These are phyloP conservation scores for Saccostrea glomerata DNA, from an alignment of 1,140 invertebrate genomes.

Conservation along the genomic window DNA sequence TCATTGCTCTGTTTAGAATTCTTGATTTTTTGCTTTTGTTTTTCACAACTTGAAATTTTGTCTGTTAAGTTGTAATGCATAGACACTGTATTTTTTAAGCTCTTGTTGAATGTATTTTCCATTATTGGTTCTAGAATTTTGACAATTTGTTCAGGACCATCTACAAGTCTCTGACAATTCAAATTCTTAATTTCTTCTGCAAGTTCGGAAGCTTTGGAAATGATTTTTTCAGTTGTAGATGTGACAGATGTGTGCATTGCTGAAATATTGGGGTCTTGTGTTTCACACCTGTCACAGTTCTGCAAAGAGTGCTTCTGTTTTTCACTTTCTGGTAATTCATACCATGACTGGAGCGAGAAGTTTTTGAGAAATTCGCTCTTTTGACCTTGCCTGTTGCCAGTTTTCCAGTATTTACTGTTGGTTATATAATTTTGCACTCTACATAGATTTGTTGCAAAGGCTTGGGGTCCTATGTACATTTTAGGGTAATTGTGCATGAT, in stretches of 20 bases:
- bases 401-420: background rate
- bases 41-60: background rate
- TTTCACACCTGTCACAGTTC: background rate
- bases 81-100: background rate
- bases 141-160: background rate
- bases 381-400: slow-evolving; percentile 5
- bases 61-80: background rate
- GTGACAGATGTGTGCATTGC: background rate
- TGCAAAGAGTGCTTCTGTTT: background rate
- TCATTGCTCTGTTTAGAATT: background rate
- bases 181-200: background rate
- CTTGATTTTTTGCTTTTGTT: slow-evolving; percentile 8
- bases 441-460: background rate
- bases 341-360: background rate
- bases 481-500: slow-evolving; percentile 32
- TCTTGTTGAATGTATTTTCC: background rate
- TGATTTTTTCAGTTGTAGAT: background rate
- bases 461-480: background rate
- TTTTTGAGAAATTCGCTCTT: background rate
- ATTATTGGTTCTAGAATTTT: background rate
- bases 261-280: background rate
- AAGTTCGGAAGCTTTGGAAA: background rate
- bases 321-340: slow-evolving; percentile 5
- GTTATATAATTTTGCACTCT: background rate
- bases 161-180: background rate